Percentiles rank a stretch among this genome's conserved stretches.
Conservation (phyloP, 2,888 invertebrate genomes). For the Rotaria macrura region DNA sequence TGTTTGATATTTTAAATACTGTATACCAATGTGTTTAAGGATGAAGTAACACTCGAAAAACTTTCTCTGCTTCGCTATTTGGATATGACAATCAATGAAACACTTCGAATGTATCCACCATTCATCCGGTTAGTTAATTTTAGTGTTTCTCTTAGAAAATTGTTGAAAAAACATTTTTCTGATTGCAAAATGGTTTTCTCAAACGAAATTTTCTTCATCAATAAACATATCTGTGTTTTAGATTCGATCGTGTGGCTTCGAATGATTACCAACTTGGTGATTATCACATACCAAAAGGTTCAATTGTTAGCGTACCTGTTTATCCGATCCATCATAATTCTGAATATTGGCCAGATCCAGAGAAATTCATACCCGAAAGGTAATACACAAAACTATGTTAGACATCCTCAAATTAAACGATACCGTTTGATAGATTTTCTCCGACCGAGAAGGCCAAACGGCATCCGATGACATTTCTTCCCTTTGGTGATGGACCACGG, state of each 20-base stretch:
- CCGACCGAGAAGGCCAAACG: neutral
- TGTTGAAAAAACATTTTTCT: too few species aligned
- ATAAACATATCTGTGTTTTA: neutral
- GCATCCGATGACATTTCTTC: neutral
- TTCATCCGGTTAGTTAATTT: neutral
- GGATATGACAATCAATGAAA: slow-evolving; percentile 26
- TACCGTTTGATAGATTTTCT: neutral
- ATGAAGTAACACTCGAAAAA: slow-evolving; percentile 24
- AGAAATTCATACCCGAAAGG: slow-evolving; percentile 36
- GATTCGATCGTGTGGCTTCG: slow-evolving; percentile 19
- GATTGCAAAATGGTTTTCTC: too few species aligned
- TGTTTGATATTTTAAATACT: neutral
- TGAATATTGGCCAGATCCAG: slow-evolving; percentile 35
- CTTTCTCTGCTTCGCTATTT: slow-evolving; percentile 21
- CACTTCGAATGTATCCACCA: slow-evolving; percentile 30
- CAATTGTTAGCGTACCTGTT: slow-evolving; percentile 28
- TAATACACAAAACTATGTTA: too few species aligned
- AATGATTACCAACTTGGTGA: slow-evolving; percentile 19
- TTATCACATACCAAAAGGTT: slow-evolving; percentile 33
- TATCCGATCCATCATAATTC: slow-evolving; percentile 35
- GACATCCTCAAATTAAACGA: too few species aligned
- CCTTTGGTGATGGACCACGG: slow-evolving; percentile 13
- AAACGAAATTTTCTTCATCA: neutral
- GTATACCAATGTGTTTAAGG: neutral
- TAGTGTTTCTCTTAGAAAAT: too few species aligned